Conservation (phyloP, 2,888 invertebrate genomes). For the Heliconius charithonia region DNA sequence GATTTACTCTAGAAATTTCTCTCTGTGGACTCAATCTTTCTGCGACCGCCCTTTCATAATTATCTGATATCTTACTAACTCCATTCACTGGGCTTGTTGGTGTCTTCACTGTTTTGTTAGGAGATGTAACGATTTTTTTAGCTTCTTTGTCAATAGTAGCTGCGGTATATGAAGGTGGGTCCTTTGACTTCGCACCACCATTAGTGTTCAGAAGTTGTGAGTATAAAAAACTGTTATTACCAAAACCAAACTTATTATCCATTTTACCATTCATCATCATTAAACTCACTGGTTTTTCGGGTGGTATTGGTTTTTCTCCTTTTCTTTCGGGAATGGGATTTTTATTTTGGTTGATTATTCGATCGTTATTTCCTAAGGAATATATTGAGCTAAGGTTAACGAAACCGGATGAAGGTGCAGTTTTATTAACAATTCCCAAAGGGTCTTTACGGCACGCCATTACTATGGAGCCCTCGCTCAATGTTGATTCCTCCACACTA, state of each 20-base stretch:
- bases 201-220: conserved; percentile 68
- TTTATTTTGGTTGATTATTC: conserved; percentile 62
- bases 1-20: conserved; percentile 66
- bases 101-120: conserved; percentile 59
- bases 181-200: conserved; percentile 66
- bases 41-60: conserved; percentile 77
- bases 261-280: conserved; percentile 80
- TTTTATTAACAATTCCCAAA: conserved; percentile 43
- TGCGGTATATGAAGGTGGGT: conserved; percentile 74
- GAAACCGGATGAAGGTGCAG: conserved; percentile 57
- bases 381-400: conserved; percentile 80
- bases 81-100: conserved; percentile 75
- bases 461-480: conserved; percentile 64
- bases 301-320: conserved; percentile 75
- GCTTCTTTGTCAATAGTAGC: conserved; percentile 66
- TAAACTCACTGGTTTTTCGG: conserved; percentile 78
- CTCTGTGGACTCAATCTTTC: conserved; percentile 73
- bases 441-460: conserved; percentile 47
- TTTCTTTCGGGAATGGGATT: conserved; percentile 69
- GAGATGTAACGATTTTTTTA: conserved; percentile 59
- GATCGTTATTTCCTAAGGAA: conserved; percentile 67
- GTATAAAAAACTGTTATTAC: conserved; percentile 79
- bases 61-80: conserved; percentile 79
- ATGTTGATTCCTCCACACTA: conserved; percentile 74
- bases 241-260: conserved; percentile 71